Conservation (phyloP, 2,113 vertebrate genomes). For the Xyrauchen texanus region DNA sequence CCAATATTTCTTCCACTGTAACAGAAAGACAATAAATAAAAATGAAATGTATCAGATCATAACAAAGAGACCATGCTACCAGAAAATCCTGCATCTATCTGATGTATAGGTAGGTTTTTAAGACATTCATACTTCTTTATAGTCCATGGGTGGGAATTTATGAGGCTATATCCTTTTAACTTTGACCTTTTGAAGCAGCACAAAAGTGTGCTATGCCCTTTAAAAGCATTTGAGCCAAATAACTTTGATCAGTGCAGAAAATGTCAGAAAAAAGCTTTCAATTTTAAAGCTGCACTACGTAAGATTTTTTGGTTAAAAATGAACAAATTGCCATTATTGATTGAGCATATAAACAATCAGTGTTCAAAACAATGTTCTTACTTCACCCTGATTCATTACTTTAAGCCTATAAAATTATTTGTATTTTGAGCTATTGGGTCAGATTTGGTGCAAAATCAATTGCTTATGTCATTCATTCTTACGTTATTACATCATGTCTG, state of each 20-base stretch:
- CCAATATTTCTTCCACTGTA: slow-evolving; percentile 82
- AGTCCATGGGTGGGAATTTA: slow-evolving; percentile 29
- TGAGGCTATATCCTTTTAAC: slow-evolving; percentile 50
- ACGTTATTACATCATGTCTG: too few species aligned
- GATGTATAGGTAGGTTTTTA: background rate
- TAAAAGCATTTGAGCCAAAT: slow-evolving; percentile 43
- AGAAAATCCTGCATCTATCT: slow-evolving; percentile 1
- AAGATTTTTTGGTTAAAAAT: too few species aligned
- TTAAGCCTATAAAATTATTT: too few species aligned
- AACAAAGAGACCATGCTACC: background rate
- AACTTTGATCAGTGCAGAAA: slow-evolving; percentile 38
- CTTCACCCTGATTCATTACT: too few species aligned
- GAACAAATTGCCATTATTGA: too few species aligned
- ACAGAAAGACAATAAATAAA: background rate
- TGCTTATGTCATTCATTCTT: too few species aligned
- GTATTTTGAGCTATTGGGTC: too few species aligned
- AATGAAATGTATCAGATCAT: background rate
- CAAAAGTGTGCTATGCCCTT: slow-evolving; percentile 54
- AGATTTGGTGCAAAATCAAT: too few species aligned
- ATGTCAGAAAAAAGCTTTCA: background rate
- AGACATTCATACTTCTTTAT: slow-evolving; percentile 29
- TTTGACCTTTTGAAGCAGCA: slow-evolving; percentile 50
- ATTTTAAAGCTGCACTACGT: background rate
- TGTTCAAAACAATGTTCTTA: too few species aligned
- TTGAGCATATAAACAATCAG: too few species aligned